Evolutionary conservation across 2,888 invertebrate species (phyloP).

Genomic region (Thumatha senex): DNA sequence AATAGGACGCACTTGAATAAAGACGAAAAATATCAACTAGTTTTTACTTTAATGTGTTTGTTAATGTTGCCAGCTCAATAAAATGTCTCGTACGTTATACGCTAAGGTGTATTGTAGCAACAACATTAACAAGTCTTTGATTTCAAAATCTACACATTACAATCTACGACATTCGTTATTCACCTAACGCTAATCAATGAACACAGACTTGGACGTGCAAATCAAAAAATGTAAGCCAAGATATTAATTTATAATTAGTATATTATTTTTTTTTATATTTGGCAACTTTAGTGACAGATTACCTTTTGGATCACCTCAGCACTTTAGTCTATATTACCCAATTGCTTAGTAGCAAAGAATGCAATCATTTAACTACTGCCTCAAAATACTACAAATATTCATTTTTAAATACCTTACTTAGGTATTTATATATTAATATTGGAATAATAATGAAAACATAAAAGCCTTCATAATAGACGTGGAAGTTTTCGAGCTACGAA

Average conservation of each 20-base stretch:
- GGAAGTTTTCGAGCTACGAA: constrained; percentile 28
- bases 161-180: constrained; percentile 42
- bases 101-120: constrained; percentile 33
- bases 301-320: constrained; percentile 17
- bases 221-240: constrained; percentile 62
- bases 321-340: constrained; percentile 11
- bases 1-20: constrained; percentile 60
- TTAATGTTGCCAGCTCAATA: constrained; percentile 44
- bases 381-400: constrained; percentile 17
- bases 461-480: constrained; percentile 46
- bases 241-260: constrained; percentile 27
- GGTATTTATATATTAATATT: constrained; percentile 19
- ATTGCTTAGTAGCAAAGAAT: constrained; percentile 23
- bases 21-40: constrained; percentile 44
- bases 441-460: constrained; percentile 36
- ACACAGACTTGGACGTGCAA: constrained; percentile 70
- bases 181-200: constrained; percentile 64
- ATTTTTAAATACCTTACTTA: constrained; percentile 31
- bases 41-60: constrained; percentile 39
- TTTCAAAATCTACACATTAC: constrained; percentile 45
- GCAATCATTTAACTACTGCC: constrained; percentile 13
- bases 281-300: constrained; percentile 23
- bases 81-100: constrained; percentile 17
- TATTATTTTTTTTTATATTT: constrained; percentile 27
- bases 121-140: constrained; percentile 44